Evolutionary conservation across 2,113 vertebrate genomes (phyloP).

Genomic region (Platysteira castanea): DNA sequence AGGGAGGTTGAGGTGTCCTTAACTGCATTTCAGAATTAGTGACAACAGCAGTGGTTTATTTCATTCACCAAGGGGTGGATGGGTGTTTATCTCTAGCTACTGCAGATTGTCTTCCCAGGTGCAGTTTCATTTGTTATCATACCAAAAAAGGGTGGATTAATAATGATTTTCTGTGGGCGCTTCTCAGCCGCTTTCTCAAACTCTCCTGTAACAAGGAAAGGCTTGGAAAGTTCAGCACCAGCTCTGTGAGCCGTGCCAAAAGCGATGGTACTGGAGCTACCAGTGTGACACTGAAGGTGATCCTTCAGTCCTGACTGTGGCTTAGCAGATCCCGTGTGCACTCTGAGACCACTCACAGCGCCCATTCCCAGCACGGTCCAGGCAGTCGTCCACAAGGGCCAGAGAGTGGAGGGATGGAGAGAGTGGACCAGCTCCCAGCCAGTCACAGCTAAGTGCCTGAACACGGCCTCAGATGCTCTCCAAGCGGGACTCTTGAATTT

Average conservation of each 20-base stretch:
- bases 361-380: fast-evolving
- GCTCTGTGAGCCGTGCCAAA: background rate
- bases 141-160: background rate
- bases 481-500: background rate
- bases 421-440: fast-evolving
- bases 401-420: background rate
- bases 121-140: background rate
- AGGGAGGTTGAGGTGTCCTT: background rate
- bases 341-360: fast-evolving
- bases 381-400: no score
- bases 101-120: background rate
- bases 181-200: background rate
- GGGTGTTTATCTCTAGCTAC: background rate
- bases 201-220: background rate
- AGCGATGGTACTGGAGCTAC: background rate
- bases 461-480: fast-evolving
- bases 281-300: background rate
- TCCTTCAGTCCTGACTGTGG: background rate
- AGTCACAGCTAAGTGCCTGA: no score
- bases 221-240: background rate
- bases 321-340: fast-evolving
- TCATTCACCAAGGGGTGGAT: background rate
- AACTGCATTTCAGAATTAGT: background rate
- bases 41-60: background rate
- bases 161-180: background rate